Base-by-base conservation (phyloP, 2,797 vertebrate species). In the Austrolebias charrua region DNA sequence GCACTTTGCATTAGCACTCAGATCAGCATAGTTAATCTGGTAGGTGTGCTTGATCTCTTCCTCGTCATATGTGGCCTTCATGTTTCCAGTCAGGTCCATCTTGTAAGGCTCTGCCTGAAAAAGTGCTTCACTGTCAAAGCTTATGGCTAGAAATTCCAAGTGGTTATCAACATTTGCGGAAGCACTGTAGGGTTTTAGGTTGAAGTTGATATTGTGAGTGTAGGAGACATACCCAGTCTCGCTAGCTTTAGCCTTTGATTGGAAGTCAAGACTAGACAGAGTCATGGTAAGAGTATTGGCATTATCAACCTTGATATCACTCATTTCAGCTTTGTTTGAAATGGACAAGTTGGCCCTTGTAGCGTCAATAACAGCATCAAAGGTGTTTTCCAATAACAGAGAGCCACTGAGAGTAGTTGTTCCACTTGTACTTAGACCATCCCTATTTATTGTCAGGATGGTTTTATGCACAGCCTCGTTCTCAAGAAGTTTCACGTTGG, bases 31-130 rank as follows among this genome's bases (percentile, higher is more conserved):
- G 4, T 71, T 88, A 15, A 96, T 62, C 60, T 92, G 81, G 75
- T 96, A 99, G 46, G 75, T 87, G 77, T 98, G 95, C 62, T 91
- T 97, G 81, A 98, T 81, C 78, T 97, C 95, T 40, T 93, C 85
- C 38, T 91, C 81, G 15, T 76, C 86, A 43, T 91, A 92, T 33
- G 77, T 70, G 68, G 94, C 92, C 86, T 93, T 94, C 62, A 96
- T 19, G 56, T 83, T 94, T 59, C 96, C 96, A 55, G 81, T 94
- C 24, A 96, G 38, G 44, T 92, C 94, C 54, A 96, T 75, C 71
- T 93, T 95, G 70, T 94, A 91, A 31, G 91, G 88, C 74, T 94
- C 92, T 1, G 94, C 91, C 38, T 91, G 73, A 18, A 98, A 64
- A 52, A 93, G 87, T 38, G 92, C 95, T 28, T 88, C 91, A 83